phyloP scores from a whole-genome alignment of 35 echinoderm and acorn worm genomes.

The Ophioderma brevispina region DNA sequence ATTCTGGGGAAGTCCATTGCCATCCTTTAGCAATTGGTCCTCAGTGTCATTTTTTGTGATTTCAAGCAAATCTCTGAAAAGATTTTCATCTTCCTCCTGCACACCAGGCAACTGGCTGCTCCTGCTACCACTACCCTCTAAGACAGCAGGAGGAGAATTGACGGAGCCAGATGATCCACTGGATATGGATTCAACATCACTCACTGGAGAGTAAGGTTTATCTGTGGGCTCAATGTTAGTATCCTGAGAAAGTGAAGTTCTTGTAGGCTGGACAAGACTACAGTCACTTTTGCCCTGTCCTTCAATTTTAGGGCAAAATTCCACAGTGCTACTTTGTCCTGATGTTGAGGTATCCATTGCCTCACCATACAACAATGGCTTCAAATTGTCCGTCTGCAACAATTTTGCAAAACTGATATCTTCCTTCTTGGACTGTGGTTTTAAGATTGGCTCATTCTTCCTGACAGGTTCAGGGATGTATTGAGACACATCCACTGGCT shows the following conservation, averaged over 20 bases:
- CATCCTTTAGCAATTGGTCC: slow-evolving; percentile 15
- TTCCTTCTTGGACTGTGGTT: slow-evolving; percentile 38
- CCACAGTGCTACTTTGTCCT: not conserved
- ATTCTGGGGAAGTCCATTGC: not conserved
- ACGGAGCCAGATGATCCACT: slow-evolving; percentile 58
- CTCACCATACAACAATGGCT: not conserved
- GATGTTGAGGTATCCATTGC: not conserved
- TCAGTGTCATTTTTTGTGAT: slow-evolving; percentile 53
- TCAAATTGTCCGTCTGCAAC: slow-evolving; percentile 34
- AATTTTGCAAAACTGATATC: slow-evolving; percentile 29
- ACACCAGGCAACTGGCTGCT: slow-evolving; percentile 15
- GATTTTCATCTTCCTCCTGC: slow-evolving; percentile 49
- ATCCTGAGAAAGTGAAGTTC: not conserved
- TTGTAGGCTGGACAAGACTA: not conserved
- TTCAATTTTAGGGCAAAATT: not conserved
- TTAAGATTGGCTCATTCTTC: slow-evolving; percentile 66
- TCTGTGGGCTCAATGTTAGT: not conserved
- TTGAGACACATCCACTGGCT: slow-evolving; percentile 43
- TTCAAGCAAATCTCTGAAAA: slow-evolving; percentile 61
- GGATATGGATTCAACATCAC: slow-evolving; percentile 81
- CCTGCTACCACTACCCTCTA: not conserved
- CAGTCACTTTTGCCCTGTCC: not conserved
- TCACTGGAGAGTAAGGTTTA: slow-evolving; percentile 75
- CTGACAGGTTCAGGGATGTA: slow-evolving; percentile 72
- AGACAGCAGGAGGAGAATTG: slow-evolving; percentile 60